These are phyloP conservation scores for Julus scanicus DNA, from an alignment of 2,888 invertebrate species.

Conservation along the genomic window DNA sequence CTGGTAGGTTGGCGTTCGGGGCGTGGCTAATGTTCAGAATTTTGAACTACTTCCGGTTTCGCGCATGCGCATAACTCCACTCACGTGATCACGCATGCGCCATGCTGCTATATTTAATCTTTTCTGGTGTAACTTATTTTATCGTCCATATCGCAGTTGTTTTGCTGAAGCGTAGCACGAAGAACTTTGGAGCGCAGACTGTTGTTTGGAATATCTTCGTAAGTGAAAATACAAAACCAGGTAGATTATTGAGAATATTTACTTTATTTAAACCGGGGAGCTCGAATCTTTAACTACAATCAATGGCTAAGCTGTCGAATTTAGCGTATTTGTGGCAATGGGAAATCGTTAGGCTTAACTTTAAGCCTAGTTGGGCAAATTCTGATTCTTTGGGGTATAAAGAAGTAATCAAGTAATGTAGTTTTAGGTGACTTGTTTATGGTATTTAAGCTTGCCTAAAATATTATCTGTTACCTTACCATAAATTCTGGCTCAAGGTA, in stretches of 20 bases:
- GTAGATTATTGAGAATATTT: background rate
- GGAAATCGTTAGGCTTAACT: conserved; percentile 14
- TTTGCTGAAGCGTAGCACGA: background rate
- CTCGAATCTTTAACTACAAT: background rate
- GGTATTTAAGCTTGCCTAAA: too few relatives aligned
- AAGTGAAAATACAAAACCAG: conserved; percentile 8
- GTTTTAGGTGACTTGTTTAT: too few relatives aligned
- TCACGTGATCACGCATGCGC: too few relatives aligned
- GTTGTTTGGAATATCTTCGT: background rate
- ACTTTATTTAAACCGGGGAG: background rate
- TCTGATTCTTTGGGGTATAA: background rate
- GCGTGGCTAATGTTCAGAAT: too few relatives aligned
- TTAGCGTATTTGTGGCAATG: background rate
- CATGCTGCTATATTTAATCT: too few relatives aligned
- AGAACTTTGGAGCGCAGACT: background rate
- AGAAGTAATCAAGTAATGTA: background rate
- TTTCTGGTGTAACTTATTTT: too few relatives aligned
- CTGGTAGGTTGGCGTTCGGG: too few relatives aligned
- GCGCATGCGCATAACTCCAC: too few relatives aligned
- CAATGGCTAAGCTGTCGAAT: background rate
- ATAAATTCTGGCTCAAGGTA: too few relatives aligned
- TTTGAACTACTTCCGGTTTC: too few relatives aligned
- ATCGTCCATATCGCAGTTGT: too few relatives aligned
- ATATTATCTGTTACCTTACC: too few relatives aligned
- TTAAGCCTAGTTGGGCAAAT: background rate